Base-by-base conservation (phyloP, 2,888 invertebrate species). In the Agrilus cyanescens region DNA sequence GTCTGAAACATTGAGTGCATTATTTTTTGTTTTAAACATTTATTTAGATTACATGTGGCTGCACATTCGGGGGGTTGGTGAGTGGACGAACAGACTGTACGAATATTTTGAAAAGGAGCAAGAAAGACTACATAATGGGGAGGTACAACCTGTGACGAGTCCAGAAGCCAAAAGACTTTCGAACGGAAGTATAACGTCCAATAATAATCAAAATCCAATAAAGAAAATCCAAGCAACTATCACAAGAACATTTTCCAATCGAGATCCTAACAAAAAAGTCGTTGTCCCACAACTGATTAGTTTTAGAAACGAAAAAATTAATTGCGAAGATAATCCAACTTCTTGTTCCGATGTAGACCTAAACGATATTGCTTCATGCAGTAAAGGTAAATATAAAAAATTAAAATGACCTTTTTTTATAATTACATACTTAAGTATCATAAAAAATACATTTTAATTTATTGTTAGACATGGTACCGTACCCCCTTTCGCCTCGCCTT, bases 1-100 rank as follows among this genome's bases (percentile, higher is more conserved):
- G 7, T 8, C 10, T 31, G 36, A 13, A 31, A 14, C 13, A 30
- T 18, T n/a, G n/a, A n/a, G n/a, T n/a, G n/a, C n/a, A n/a, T 32
- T 15, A 32, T 40, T 38, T 33, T 38, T 29, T 31, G 33, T 34
- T 44, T 33, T 35, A 30, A 34, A 40, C 8, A n/a, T 30, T 33
- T 42, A 37, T 43, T 48, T 39, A 87, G 93, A 86, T 57, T 85
- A 87, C 58, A 79, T 95, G 65, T 93, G 91, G 88, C 72, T 95
- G 0, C 95, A 95, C 63, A 85, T 96, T 47, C 78, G 94, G 49
- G 91, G 85, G 0, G 90, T 90, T 4, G 95, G 95, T 2, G 82
- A 93, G 65, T 96, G 95, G 95, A 94, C 93, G 0, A 89, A 88
- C 62, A 75, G 85, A 1, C 69, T 94, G 1, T 85, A 89, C 60